A percentile compares a stretch with the other conserved stretches of the same genome.
These are phyloP conservation scores for Seira sanloemensis DNA, from an alignment of 2,888 invertebrate genomes.

Conservation along the genomic window DNA sequence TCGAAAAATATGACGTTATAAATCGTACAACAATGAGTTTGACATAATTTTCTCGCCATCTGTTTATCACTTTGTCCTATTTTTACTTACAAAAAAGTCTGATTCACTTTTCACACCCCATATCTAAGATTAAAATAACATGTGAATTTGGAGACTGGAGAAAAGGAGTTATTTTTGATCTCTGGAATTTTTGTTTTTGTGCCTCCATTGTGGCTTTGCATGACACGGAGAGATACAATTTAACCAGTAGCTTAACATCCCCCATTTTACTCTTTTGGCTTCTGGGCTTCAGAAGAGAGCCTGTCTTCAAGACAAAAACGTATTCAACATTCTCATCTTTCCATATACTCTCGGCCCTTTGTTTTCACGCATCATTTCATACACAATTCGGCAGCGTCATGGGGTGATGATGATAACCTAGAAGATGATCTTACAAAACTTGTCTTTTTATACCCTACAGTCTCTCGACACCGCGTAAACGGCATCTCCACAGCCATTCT, in stretches of 20 bases:
- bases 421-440: constrained; percentile 49
- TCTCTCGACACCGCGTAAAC: constrained; percentile 20
- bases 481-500: neutral
- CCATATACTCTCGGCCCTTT: constrained; percentile 50
- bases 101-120: neutral
- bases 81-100: neutral
- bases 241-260: neutral
- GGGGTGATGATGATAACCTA: constrained; percentile 69
- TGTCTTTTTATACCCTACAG: constrained; percentile 38
- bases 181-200: constrained; percentile 11
- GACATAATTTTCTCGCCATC: neutral
- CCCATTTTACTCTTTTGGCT: neutral
- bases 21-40: neutral
- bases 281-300: neutral
- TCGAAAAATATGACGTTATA: neutral
- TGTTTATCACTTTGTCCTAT: neutral
- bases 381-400: constrained; percentile 71
- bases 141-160: neutral
- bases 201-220: constrained; percentile 47
- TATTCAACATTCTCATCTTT: constrained; percentile 1
- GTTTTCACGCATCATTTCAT: constrained; percentile 73
- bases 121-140: neutral
- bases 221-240: constrained; percentile 22
- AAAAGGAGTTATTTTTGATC: neutral
- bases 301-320: neutral